Percentiles rank a stretch among this genome's conserved stretches.
phyloP scores from a whole-genome alignment of 2,888 invertebrate genomes.

The Mylabris sibirica region DNA sequence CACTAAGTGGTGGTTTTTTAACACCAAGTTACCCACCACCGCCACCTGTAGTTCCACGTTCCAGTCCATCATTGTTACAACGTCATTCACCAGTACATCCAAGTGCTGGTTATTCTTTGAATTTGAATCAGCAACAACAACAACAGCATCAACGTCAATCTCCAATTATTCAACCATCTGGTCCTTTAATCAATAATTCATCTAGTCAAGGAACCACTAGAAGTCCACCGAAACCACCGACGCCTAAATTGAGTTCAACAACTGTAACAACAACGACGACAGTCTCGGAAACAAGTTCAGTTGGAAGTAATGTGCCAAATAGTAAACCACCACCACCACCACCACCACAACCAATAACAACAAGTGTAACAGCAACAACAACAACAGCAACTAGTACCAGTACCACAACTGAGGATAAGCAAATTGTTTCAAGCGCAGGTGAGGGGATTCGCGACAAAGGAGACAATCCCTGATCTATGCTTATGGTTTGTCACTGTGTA shows the following conservation, averaged over 20 bases:
- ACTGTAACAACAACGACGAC: slow-evolving; percentile 31
- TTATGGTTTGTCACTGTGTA: slow-evolving; percentile 56
- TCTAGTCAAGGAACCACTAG: slow-evolving; percentile 45
- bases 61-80: slow-evolving; percentile 64
- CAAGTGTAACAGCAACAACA: slow-evolving; percentile 28
- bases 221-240: slow-evolving; percentile 52
- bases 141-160: slow-evolving; percentile 38
- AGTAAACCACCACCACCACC: slow-evolving; percentile 30
- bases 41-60: slow-evolving; percentile 57
- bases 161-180: slow-evolving; percentile 60
- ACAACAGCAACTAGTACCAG: slow-evolving; percentile 34
- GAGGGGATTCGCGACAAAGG: slow-evolving; percentile 60
- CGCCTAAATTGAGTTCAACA: slow-evolving; percentile 44
- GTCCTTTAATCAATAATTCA: slow-evolving; percentile 55
- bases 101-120: slow-evolving; percentile 51
- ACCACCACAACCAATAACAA: slow-evolving; percentile 29
- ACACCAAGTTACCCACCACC: slow-evolving; percentile 49
- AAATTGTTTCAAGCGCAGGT: slow-evolving; percentile 54
- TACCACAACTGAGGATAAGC: slow-evolving; percentile 41
- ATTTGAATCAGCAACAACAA: slow-evolving; percentile 53
- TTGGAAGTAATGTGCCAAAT: slow-evolving; percentile 23
- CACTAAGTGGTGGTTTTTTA: slow-evolving; percentile 51
- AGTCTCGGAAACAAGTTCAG: slow-evolving; percentile 23
- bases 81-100: slow-evolving; percentile 63
- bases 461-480: slow-evolving; percentile 60